These are phyloP conservation scores for Sycophaga agraensis DNA, from an alignment of 1,140 invertebrate genomes.

Conservation along the genomic window DNA sequence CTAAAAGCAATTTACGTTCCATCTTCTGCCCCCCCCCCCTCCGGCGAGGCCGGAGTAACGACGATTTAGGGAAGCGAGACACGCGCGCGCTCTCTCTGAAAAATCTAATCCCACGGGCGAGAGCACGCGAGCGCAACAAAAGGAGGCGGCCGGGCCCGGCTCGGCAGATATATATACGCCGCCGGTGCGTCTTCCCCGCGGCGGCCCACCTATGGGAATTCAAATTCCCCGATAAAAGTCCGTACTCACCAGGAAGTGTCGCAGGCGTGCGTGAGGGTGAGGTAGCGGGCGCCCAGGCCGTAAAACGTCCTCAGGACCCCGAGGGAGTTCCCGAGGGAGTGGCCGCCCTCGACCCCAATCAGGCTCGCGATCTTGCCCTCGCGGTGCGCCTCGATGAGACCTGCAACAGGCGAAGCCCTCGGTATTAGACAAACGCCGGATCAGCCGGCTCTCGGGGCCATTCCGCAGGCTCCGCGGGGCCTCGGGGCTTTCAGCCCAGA, in stretches of 20 bases:
- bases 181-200: too few relatives aligned
- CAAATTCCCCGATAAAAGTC: conserved; percentile 4
- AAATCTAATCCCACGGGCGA: conserved; percentile 15
- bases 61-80: conserved; percentile 2
- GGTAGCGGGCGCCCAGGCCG: conserved; percentile 74
- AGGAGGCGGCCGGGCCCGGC: too few relatives aligned
- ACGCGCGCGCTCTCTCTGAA: not conserved
- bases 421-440: too few relatives aligned
- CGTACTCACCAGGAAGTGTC: conserved; percentile 67
- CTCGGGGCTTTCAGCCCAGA: too few relatives aligned
- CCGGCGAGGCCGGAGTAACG: not conserved
- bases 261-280: conserved; percentile 71
- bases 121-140: not conserved
- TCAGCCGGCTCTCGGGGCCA: too few relatives aligned
- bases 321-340: conserved; percentile 81
- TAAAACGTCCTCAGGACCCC: conserved; percentile 82
- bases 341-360: conserved; percentile 71
- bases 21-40: not conserved
- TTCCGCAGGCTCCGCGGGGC: too few relatives aligned
- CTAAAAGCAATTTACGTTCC: conserved; percentile 11
- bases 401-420: too few relatives aligned
- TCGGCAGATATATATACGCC: not conserved
- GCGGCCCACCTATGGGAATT: not conserved
- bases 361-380: conserved; percentile 65
- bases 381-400: conserved; percentile 60